Percentiles rank a stretch among this genome's conserved stretches.
These are phyloP conservation scores for Cyprinodon brontotheroides DNA, from an alignment of 2,113 vertebrate genomes.

Conservation along the genomic window DNA sequence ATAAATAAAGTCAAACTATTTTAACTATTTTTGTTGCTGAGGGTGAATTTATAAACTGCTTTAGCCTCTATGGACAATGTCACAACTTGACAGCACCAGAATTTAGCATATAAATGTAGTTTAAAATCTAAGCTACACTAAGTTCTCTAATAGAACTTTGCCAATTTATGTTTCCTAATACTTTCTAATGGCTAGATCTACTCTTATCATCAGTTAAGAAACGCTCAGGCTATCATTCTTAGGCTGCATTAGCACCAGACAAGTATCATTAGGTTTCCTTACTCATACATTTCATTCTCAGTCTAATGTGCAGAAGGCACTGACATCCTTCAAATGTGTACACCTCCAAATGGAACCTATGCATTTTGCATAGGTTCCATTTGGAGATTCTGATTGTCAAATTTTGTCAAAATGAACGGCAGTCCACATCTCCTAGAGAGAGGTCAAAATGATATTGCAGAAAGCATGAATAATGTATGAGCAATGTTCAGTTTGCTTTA, in stretches of 20 bases:
- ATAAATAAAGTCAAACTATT: too few species aligned
- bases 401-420: conserved; percentile 66
- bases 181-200: conserved; percentile 4
- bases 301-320: not conserved
- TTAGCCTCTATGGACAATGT: not conserved
- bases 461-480: conserved; percentile 70
- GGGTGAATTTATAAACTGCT: too few species aligned
- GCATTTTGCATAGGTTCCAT: conserved; percentile 63
- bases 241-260: conserved; percentile 35
- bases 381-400: conserved; percentile 60
- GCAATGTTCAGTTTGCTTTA: conserved; percentile 22
- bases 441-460: conserved; percentile 65
- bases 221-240: conserved; percentile 11
- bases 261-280: conserved; percentile 32
- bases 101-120: not conserved
- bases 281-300: conserved; percentile 22
- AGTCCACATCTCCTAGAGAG: conserved; percentile 67
- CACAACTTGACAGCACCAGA: not conserved
- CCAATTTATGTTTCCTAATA: conserved; percentile 5
- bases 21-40: too few species aligned
- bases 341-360: conserved; percentile 2
- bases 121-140: not conserved
- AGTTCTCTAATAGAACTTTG: not conserved
- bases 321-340: conserved; percentile 44
- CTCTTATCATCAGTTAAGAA: conserved; percentile 8